These are phyloP conservation scores for Gymnocypris eckloni DNA, from an alignment of 2,797 vertebrate species.

Conservation along the genomic window DNA sequence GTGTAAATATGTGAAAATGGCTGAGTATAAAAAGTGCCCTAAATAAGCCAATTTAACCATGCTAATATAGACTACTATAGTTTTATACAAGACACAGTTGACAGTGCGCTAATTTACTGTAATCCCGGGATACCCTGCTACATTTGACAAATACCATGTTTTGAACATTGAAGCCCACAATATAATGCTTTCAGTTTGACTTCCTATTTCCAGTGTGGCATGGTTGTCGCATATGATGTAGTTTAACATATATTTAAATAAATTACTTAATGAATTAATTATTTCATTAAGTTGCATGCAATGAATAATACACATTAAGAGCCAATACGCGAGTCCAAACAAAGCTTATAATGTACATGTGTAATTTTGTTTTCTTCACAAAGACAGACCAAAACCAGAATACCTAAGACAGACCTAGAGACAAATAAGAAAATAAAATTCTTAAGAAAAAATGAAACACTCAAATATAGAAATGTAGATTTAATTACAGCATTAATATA, in stretches of 20 bases:
- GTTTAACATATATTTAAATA: background rate
- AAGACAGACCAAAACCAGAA: background rate
- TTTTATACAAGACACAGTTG: background rate
- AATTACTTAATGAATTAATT: background rate
- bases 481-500: background rate
- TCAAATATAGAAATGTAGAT: background rate
- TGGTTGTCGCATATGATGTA: background rate
- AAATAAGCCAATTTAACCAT: background rate
- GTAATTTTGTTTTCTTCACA: background rate
- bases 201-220: background rate
- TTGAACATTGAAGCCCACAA: background rate
- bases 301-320: background rate
- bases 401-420: background rate
- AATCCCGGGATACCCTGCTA: background rate
- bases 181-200: background rate
- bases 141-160: background rate
- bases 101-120: background rate
- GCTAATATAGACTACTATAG: background rate
- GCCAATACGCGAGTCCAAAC: background rate
- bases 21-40: background rate
- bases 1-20: slow-evolving; percentile 56
- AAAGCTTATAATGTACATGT: background rate
- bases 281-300: background rate
- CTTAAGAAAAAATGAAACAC: background rate
- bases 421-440: background rate